A percentile compares a stretch with the other conserved stretches of the same genome.
Conservation (phyloP, 1,140 invertebrate species). For the Ericerus pela region DNA sequence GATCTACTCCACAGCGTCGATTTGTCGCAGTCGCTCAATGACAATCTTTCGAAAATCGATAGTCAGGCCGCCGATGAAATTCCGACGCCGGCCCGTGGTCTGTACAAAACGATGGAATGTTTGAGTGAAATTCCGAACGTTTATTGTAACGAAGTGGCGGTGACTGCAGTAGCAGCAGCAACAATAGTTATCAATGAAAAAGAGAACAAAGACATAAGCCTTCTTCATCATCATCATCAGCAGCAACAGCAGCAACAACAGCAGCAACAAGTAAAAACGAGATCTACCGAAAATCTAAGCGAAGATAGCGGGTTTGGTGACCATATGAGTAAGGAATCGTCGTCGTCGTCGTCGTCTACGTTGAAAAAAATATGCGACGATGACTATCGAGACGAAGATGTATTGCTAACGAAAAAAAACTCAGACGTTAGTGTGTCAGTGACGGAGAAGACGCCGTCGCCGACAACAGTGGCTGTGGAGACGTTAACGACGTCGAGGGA, state of each 20-base stretch:
- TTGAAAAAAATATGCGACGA: too few relatives aligned
- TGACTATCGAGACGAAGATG: too few relatives aligned
- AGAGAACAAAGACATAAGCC: too few relatives aligned
- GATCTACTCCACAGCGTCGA: slow-evolving; percentile 19
- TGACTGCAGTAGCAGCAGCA: slow-evolving; percentile 19
- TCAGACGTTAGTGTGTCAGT: too few relatives aligned
- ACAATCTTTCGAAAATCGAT: slow-evolving; percentile 17
- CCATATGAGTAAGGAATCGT: slow-evolving; percentile 24
- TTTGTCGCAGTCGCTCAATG: slow-evolving; percentile 23
- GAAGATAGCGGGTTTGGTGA: slow-evolving; percentile 60
- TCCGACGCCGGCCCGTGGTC: slow-evolving; percentile 14
- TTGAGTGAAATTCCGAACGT: slow-evolving; percentile 19
- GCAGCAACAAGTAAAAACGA: neutral
- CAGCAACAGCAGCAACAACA: slow-evolving; percentile 11
- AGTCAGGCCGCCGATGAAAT: slow-evolving; percentile 14
- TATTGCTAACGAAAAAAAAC: too few relatives aligned
- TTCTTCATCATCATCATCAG: too few relatives aligned
- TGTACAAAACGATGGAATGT: slow-evolving; percentile 27
- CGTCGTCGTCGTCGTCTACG: slow-evolving; percentile 13
- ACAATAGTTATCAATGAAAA: too few relatives aligned
- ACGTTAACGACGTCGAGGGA: slow-evolving; percentile 7
- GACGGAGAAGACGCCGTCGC: slow-evolving; percentile 5
- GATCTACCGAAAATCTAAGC: slow-evolving; percentile 51
- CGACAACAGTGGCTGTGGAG: slow-evolving; percentile 14
- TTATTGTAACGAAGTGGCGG: slow-evolving; percentile 21